Base-by-base conservation (phyloP, 1,140 invertebrate genomes). In the Chrysomallon squamiferum region DNA sequence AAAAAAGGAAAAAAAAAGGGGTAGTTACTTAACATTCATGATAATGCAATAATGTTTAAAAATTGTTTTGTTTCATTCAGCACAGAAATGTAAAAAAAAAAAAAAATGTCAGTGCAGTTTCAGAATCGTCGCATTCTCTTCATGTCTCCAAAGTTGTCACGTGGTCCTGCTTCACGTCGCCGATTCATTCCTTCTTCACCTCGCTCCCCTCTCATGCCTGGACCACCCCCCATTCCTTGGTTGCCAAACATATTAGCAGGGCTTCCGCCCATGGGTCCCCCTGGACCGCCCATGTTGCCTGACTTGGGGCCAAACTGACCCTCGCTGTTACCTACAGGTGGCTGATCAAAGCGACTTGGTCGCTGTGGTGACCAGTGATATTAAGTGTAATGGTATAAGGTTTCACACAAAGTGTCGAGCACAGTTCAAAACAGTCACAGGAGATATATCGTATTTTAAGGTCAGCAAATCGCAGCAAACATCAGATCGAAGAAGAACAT, bases 81-180 rank as follows among this genome's bases (percentile, higher is more conserved):
- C 45, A 47, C 45, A 47, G 25, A 22, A 20, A n/a, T 20, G 15
- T 47, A 22, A 47, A 11, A 47, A 47, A 54, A 6, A 30, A 22
- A 15, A 30, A 13, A 54, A 54, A 22, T 30, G 15, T 9, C 25
- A 27, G 50, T 29, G 50, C 25, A 54, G 29, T 25, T 22, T 67
- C 47, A 68, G 27, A 52, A 68, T 60, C 66, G 49, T 25, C 65
- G 38, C 66, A 63, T 64, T 68, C 66, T 68, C 43, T 68, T 68
- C 47, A 68, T 49, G 7, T 68, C 62, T 7, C 57, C 66, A 59
- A 62, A 71, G 43, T 71, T 65, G 32, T 71, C 69, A 52, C 35
- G 56, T 29, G 38, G 45, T 22, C 65, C 59, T 13, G 49, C 57
- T 60, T 68, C 70, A 56, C 70, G 43, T 45, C 66, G 35, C 54